phyloP scores from a whole-genome alignment of 2,888 invertebrate species.

The Yponomeuta sedellus region DNA sequence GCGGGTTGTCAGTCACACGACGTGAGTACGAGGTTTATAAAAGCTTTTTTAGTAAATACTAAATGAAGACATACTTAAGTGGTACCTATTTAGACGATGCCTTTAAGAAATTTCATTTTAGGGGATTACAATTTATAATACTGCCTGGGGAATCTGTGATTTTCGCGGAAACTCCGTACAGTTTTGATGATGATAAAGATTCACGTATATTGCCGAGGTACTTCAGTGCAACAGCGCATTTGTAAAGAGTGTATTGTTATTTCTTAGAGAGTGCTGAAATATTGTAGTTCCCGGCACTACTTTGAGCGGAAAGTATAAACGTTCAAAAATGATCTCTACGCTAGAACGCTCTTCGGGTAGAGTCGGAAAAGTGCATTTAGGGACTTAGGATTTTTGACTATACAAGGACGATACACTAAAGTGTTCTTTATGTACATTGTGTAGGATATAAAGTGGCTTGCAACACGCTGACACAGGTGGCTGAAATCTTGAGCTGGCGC shows the following conservation, averaged over 20 bases:
- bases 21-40: slow-evolving; percentile 5
- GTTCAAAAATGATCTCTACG: slow-evolving; percentile 53
- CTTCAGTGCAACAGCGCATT: slow-evolving; percentile 57
- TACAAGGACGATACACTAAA: slow-evolving; percentile 17
- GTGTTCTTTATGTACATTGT: slow-evolving; percentile 26
- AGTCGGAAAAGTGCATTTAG: slow-evolving; percentile 39
- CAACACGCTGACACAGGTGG: slow-evolving; percentile 50
- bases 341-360: slow-evolving; percentile 32
- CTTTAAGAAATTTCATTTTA: not conserved
- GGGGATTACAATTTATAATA: not conserved
- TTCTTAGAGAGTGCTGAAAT: slow-evolving; percentile 66
- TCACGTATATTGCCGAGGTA: slow-evolving; percentile 45
- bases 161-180: slow-evolving; percentile 25
- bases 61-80: slow-evolving; percentile 7
- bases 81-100: not conserved
- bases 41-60: slow-evolving; percentile 10
- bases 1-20: slow-evolving; percentile 13
- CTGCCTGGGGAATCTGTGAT: not conserved
- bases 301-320: slow-evolving; percentile 39
- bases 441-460: slow-evolving; percentile 29
- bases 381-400: slow-evolving; percentile 40
- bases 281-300: slow-evolving; percentile 53
- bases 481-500: slow-evolving; percentile 40
- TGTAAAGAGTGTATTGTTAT: slow-evolving; percentile 62
- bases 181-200: slow-evolving; percentile 52